Conservation (phyloP, 2,797 vertebrate genomes). For the Gobionotothen gibberifrons region DNA sequence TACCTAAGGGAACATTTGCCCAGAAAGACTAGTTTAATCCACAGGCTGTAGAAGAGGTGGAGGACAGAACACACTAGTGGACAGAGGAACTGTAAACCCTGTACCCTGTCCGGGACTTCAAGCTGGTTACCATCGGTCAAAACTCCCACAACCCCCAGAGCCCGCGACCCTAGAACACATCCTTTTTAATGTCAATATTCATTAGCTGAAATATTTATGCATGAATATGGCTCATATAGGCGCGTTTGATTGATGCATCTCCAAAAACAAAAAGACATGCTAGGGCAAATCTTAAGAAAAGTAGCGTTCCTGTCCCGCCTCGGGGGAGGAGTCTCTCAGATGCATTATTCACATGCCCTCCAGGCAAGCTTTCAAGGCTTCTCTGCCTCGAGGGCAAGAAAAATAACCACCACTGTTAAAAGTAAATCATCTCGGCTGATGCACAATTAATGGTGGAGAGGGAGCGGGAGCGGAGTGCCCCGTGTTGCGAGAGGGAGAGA, state of each 20-base stretch:
- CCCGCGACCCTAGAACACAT: conserved; percentile 33
- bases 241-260: conserved; percentile 95
- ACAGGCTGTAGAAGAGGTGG: not conserved
- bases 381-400: conserved; percentile 94
- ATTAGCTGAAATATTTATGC: conserved; percentile 98
- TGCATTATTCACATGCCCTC: conserved; percentile 99
- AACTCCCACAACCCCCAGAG: conserved; percentile 84
- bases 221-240: conserved; percentile 92
- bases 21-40: not conserved
- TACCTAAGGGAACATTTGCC: not conserved
- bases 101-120: conserved; percentile 83
- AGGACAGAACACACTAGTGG: conserved; percentile 45
- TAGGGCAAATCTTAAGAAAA: conserved; percentile 94
- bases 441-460: conserved; percentile 92
- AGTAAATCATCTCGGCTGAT: conserved; percentile 99
- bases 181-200: conserved; percentile 90
- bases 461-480: conserved; percentile 64
- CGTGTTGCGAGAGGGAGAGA: conserved; percentile 41
- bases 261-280: conserved; percentile 97
- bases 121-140: conserved; percentile 83
- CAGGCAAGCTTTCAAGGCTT: conserved; percentile 99
- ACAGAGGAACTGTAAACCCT: conserved; percentile 47
- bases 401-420: conserved; percentile 99
- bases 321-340: conserved; percentile 96
- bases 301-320: conserved; percentile 93